Percentiles rank a stretch among this genome's conserved stretches.
Conservation (phyloP, 2,797 vertebrate genomes). For the Dipus sagitta region DNA sequence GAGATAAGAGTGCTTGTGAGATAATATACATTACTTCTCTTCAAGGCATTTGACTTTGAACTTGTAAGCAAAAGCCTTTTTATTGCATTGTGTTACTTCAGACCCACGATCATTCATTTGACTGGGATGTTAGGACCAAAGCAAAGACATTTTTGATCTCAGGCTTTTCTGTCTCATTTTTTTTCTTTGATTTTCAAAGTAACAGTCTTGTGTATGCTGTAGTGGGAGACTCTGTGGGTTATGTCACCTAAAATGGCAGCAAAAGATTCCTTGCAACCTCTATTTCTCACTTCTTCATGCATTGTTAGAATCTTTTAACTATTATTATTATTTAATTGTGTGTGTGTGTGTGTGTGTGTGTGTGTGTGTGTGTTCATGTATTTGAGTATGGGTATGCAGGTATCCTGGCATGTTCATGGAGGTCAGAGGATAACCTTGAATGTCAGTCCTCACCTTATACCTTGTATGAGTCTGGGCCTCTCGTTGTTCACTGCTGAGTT, state of each 20-base stretch:
- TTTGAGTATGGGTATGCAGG: no score
- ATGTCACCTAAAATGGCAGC: conserved; percentile 29
- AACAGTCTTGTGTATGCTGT: not conserved
- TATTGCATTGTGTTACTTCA: not conserved
- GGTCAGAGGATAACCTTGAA: no score
- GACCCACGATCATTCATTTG: not conserved
- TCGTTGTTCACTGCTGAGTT: no score
- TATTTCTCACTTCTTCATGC: not conserved
- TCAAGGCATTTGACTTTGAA: conserved; percentile 5
- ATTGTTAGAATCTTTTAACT: not conserved
- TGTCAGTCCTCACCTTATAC: no score
- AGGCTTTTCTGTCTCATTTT: not conserved
- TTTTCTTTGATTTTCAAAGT: conserved; percentile 23
- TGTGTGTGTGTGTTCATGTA: no score
- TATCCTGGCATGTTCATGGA: no score
- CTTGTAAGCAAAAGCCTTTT: not conserved
- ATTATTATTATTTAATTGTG: no score
- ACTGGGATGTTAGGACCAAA: not conserved
- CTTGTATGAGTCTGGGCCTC: no score
- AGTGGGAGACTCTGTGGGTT: not conserved
- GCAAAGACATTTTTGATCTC: not conserved
- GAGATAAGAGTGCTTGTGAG: conserved; percentile 10
- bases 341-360: no score
- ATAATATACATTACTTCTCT: not conserved
- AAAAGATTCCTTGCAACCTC: not conserved